Base-by-base conservation (phyloP, 1,140 invertebrate genomes). In the Asbolus verrucosus region DNA sequence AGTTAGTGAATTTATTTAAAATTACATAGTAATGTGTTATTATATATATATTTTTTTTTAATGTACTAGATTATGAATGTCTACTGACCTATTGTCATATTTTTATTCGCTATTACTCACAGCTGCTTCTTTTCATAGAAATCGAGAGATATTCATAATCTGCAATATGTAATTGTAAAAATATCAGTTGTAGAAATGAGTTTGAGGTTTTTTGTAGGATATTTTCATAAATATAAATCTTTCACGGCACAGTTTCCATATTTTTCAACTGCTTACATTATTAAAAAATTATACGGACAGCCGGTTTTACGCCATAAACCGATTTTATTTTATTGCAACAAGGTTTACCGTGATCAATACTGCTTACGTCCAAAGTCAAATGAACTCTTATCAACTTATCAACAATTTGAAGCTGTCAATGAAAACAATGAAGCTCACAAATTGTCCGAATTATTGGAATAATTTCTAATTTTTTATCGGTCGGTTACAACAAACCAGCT, bases 221-320 rank as follows among this genome's bases (percentile, higher is more conserved):
- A 80, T 80, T 80, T 80, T 80, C 79, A 79, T 80, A 80, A 80
- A 80, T 78, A 80, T 80, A 79, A 80, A 80, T 79, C 76, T 77
- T 80, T 80, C 79, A 80, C 78, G 76, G 75, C 76, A 43, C 38
- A 46, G 61, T 67, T 69, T 67, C 13, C 33, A 36, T 36, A 8
- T 36, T 36, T 36, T n/a, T n/a, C 5, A 36, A 36, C 6, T n/a
- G n/a, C n/a, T n/a, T n/a, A n/a, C n/a, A n/a, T n/a, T n/a, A n/a
- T n/a, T n/a, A n/a, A n/a, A n/a, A n/a, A n/a, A n/a, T n/a, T n/a
- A n/a, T n/a, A n/a, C n/a, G n/a, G n/a, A n/a, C n/a, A n/a, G n/a
- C n/a, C n/a, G n/a, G n/a, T n/a, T n/a, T n/a, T n/a, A n/a, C n/a
- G n/a, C n/a, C n/a, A n/a, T n/a, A n/a, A n/a, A n/a, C n/a, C n/a